These are phyloP conservation scores for Crenuchus spilurus DNA, from an alignment of 2,797 vertebrate species.

Conservation along the genomic window DNA sequence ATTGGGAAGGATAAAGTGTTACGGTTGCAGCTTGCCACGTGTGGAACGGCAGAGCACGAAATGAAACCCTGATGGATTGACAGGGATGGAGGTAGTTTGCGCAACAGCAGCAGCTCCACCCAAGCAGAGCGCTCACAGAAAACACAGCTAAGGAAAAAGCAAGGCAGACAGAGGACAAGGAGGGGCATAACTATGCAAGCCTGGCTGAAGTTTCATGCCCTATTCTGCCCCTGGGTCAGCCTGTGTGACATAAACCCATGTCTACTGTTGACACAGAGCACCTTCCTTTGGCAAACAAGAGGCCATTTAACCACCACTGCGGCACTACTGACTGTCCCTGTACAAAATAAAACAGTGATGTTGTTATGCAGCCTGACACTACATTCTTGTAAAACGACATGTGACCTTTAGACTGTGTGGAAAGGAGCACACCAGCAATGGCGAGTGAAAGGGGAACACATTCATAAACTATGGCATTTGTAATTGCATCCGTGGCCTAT, in stretches of 20 bases:
- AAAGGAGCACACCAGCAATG: not conserved
- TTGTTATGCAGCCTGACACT: not conserved
- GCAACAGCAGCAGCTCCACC: slow-evolving; percentile 26
- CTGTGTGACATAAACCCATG: slow-evolving; percentile 1
- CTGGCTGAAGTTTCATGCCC: slow-evolving; percentile 26
- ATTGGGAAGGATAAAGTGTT: slow-evolving; percentile 27
- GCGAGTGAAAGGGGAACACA: not conserved
- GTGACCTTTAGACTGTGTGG: slow-evolving; percentile 22
- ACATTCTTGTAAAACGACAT: slow-evolving; percentile 4
- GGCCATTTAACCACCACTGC: not conserved
- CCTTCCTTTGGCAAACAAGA: slow-evolving; percentile 1
- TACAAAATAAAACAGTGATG: not conserved
- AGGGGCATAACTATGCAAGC: not conserved
- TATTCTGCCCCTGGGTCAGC: slow-evolving; percentile 10
- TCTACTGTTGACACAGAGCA: not conserved
- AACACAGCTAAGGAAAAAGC: not conserved
- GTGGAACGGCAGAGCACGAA: slow-evolving; percentile 51
- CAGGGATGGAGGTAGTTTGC: slow-evolving; percentile 44
- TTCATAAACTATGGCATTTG: slow-evolving; percentile 21
- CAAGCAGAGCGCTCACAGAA: slow-evolving; percentile 34
- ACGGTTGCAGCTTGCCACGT: not conserved
- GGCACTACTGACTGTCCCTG: not conserved
- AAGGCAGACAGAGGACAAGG: not conserved
- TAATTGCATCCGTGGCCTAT: slow-evolving; percentile 8
- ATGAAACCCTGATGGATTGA: slow-evolving; percentile 55